Evolutionary conservation across 2,113 vertebrate species (phyloP), one percentile per base, ranked within the genome.

Genomic region (Copsychus sechellarum): DNA sequence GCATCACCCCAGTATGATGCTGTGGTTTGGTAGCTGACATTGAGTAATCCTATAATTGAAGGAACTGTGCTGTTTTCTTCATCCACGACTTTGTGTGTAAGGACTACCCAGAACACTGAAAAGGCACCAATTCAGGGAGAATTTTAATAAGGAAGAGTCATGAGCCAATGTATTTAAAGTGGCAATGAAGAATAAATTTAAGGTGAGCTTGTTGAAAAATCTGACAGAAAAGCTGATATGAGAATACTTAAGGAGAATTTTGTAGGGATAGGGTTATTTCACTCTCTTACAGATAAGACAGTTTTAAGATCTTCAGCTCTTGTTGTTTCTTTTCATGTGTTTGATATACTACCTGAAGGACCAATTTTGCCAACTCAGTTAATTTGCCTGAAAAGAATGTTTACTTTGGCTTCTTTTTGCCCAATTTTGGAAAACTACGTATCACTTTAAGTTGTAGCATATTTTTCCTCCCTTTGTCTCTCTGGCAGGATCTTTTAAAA

Each of bases 221-320:
- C 25, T 7, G 40, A 33, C 6, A 47, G 14, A 58, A 81, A 81
- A 76, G 3, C 12, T 22, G 64, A 36, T 26, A 65, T 0, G 0
- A 12, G 23, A 66, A 34, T 50, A 43, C 4, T 60, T 58, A 11
- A 2, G 3, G 17, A 2, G 8, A 54, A 19, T 84, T 78, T 58
- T 87, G 9, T 24, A 60, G 43, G 12, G 12, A 36, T 11, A 56
- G 5, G 18, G 48, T 70, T 78, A 7, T 6, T 45, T 54, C 12
- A 54, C 26, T 48, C 6, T 48, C 2, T 66, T 50, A 22, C 23
- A 81, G 43, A 31, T 40, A 36, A 62, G 12, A 51, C 3, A 51
- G 9, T 8, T 73, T 91, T 50, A 38, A 86, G 70, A 62, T 31
- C 11, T 34, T 22, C 38, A 50, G 26, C 14, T 93, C 47, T 19